Base-by-base conservation (phyloP, 1,140 invertebrate genomes). In the Pogonognathellus flavescens region DNA sequence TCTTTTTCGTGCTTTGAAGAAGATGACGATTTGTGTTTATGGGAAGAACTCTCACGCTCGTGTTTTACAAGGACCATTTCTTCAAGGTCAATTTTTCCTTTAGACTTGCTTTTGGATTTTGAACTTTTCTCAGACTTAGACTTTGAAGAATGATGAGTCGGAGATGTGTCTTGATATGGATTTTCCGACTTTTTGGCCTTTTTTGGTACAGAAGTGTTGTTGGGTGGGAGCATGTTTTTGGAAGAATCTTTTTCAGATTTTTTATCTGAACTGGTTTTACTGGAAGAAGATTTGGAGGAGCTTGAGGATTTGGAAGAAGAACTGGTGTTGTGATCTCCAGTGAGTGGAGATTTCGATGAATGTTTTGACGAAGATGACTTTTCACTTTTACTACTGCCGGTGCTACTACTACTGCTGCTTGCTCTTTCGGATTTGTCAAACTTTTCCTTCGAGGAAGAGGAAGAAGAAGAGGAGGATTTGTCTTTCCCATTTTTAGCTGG, bases 211-310 rank as follows among this genome's bases (percentile, higher is more conserved):
- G 88, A 87, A 18, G 88, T 86, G 52, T 85, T 86, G 16, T 60
- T 82, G 9, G 88, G 88, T 25, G 88, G 88, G 22, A 88, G 84
- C 86, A 88, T 88, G 14, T 87, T 88, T 52, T 87, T 88, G n/a
- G 82, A 59, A 25, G 49, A 41, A 50, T 52, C 60, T 82, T 88
- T 86, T 49, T 88, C 86, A 11, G 53, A 52, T 49, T 85, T 85
- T 55, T 59, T 53, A n/a, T 53, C 60, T 16, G 85, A 86, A 60
- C 82, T 86, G 6, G 25, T 82, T 76, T 76, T 76, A 14, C 25
- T 76, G 70, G 70, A 76, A 49, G 70, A 76, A n/a, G 70, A 76
- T n/a, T 76, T 76, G 25, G 70, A 76, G 31, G 66, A 80, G 31
- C 81, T 83, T 13, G 84, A 80, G n/a, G 83, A 72, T 80, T 83